Conservation (phyloP, 2,888 invertebrate genomes). For the Lymantria dispar region DNA sequence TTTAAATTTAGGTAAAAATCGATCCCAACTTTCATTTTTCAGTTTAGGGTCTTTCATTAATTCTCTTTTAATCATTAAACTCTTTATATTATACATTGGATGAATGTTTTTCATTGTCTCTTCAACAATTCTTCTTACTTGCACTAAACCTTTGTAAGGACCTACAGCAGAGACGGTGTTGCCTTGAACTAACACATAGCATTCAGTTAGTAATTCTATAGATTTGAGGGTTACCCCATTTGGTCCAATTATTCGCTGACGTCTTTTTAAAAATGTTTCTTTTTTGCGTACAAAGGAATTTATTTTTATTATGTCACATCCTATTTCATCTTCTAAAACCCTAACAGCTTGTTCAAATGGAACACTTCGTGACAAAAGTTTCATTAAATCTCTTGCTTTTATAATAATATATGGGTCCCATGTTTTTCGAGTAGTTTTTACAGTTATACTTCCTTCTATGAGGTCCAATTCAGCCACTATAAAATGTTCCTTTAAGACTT, state of each 20-base stretch:
- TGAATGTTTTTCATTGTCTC: slow-evolving; percentile 99
- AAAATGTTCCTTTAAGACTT: slow-evolving; percentile 89
- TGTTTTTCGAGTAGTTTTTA: slow-evolving; percentile 96
- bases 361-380: slow-evolving; percentile 96
- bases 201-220: slow-evolving; percentile 96
- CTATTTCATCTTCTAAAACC: slow-evolving; percentile 93
- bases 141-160: slow-evolving; percentile 94
- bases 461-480: slow-evolving; percentile 95
- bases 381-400: slow-evolving; percentile 97
- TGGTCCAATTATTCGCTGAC: slow-evolving; percentile 97
- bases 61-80: slow-evolving; percentile 98
- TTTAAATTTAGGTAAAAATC: slow-evolving; percentile 97
- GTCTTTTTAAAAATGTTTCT: slow-evolving; percentile 96
- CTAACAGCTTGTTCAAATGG: slow-evolving; percentile 97
- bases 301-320: slow-evolving; percentile 98
- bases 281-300: slow-evolving; percentile 94
- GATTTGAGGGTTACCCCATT: slow-evolving; percentile 99
- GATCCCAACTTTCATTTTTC: slow-evolving; percentile 97
- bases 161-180: slow-evolving; percentile 98
- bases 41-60: slow-evolving; percentile 95
- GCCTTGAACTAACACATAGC: slow-evolving; percentile 98
- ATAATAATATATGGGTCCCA: slow-evolving; percentile 99
- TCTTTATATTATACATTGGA: slow-evolving; percentile 98
- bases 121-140: slow-evolving; percentile 93
- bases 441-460: slow-evolving; percentile 96